These are phyloP conservation scores for Protodeltote pygarga DNA, from an alignment of 2,888 invertebrate species.

Conservation along the genomic window DNA sequence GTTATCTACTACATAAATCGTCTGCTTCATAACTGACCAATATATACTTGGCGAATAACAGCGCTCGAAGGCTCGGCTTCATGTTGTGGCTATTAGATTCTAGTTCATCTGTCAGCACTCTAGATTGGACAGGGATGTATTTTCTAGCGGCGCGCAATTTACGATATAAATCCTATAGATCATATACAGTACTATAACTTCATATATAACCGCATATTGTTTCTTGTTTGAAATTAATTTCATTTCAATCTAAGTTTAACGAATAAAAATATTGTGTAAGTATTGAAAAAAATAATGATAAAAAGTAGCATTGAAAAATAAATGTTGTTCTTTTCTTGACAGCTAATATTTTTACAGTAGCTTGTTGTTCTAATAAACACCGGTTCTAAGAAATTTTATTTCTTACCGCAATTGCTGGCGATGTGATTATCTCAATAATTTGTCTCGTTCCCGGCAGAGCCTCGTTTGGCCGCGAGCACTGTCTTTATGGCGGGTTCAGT, in stretches of 20 bases:
- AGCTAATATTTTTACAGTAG: slow-evolving; percentile 49
- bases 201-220: neutral
- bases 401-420: slow-evolving; percentile 54
- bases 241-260: too few species aligned
- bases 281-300: neutral
- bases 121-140: slow-evolving; percentile 19
- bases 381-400: slow-evolving; percentile 55
- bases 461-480: slow-evolving; percentile 47
- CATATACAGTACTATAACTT: slow-evolving; percentile 3
- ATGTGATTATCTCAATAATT: slow-evolving; percentile 66
- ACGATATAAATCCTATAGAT: neutral
- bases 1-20: too few species aligned
- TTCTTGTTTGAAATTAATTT: neutral
- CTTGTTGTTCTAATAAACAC: slow-evolving; percentile 43
- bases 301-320: slow-evolving; percentile 11
- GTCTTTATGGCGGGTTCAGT: slow-evolving; percentile 59
- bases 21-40: neutral
- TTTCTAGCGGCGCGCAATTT: slow-evolving; percentile 5
- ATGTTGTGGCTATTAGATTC: slow-evolving; percentile 18
- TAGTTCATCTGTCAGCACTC: slow-evolving; percentile 7
- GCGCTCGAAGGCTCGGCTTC: too few species aligned
- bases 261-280: too few species aligned
- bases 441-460: slow-evolving; percentile 48
- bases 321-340: slow-evolving; percentile 41
- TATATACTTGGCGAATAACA: slow-evolving; percentile 17